Evolutionary conservation across 1,140 invertebrate genomes (phyloP), one percentile per base, ranked within the genome.

Genomic region (Drosophila leontia): DNA sequence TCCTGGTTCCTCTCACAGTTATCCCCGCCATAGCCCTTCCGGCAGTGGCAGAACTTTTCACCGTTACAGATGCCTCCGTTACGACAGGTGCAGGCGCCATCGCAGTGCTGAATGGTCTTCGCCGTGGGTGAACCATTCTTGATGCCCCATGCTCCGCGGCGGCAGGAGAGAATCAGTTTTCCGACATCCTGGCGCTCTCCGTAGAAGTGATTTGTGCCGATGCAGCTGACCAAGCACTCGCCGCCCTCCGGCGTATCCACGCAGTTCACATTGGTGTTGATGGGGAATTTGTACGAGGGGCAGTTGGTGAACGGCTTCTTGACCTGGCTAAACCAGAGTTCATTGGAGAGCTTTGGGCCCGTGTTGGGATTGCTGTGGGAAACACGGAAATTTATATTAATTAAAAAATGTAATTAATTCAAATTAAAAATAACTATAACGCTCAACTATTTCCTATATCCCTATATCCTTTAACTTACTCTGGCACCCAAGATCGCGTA

Each of bases 21-120:
- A 4, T 48, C 59, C 7, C 59, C 59, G 15, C 59, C 59, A 34
- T 26, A 65, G 6, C 51, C 62, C 23, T 65, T 65, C 4, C 39
- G 51, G 41, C 62, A 65, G 41, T 65, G 62, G 13, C 62, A 65
- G 39, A 56, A 44, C 15, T 65, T 65, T 12, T 65, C 62, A 3
- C 62, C 62, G 15, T 57, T 65, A 41, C 62, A 65, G 51, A 65
- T 65, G 29, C 62, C 62, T 26, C 62, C 62, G 19, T 65, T 65
- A 0, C 53, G 62, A 15, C 62, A 65, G 32, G 26, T 17, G 35
- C 56, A 59, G 3, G 64, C 64, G 12, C 64, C 64, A 23, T 59
- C 56, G 34, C 56, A 68, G 12, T 51, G 57, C 59, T 48, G 59
- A 19, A 61, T 50, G 34, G 59, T 61, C 45, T 50, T 61, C n/a